phyloP scores from a whole-genome alignment of 1,140 invertebrate species.

The Hirudo medicinalis region DNA sequence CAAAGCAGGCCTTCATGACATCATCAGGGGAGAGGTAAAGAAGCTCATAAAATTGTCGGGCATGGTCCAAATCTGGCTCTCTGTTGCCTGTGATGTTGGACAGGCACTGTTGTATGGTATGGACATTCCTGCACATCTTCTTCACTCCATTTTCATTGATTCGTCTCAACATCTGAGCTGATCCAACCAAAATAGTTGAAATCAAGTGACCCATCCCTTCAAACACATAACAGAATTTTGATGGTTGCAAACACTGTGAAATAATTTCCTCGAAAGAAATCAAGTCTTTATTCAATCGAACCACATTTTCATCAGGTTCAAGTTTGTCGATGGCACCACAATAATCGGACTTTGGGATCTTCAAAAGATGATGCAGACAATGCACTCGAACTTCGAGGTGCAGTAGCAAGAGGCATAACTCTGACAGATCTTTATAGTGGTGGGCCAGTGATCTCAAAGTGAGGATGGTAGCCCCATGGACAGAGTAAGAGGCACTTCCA shows the following conservation, averaged over 20 bases:
- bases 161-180: conserved; percentile 61
- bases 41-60: conserved; percentile 73
- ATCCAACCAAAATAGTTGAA: conserved; percentile 68
- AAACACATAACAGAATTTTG: conserved; percentile 81
- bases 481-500: neutral
- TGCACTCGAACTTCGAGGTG: conserved; percentile 87
- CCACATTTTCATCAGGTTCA: conserved; percentile 65
- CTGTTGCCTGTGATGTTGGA: conserved; percentile 68
- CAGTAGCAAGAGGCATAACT: conserved; percentile 74
- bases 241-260: conserved; percentile 55
- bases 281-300: conserved; percentile 65
- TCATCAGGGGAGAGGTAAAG: conserved; percentile 72
- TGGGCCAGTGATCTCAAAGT: conserved; percentile 51
- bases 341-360: conserved; percentile 48
- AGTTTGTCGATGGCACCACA: conserved; percentile 40
- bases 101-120: conserved; percentile 68
- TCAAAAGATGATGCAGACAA: conserved; percentile 78
- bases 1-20: conserved; percentile 49
- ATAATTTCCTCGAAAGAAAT: conserved; percentile 64
- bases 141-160: conserved; percentile 67
- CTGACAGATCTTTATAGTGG: conserved; percentile 72
- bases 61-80: conserved; percentile 72
- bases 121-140: conserved; percentile 71
- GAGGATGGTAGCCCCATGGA: neutral
- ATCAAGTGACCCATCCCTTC: conserved; percentile 78